Conservation (phyloP, 35 echinoderm and acorn worm species). For the Heliocidaris erythrogramma region DNA sequence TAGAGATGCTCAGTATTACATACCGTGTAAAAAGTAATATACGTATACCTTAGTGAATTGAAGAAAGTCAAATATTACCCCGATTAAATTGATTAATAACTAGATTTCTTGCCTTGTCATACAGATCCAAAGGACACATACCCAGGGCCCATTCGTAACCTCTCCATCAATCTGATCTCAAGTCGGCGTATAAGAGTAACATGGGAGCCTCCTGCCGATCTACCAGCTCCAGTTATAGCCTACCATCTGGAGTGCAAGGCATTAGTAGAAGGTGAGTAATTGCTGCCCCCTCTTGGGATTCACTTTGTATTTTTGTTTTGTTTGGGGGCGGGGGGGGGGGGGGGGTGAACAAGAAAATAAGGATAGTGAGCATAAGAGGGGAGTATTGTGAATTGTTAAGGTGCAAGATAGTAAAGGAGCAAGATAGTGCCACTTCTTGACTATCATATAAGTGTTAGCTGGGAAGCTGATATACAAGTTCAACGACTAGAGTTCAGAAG, state of each 20-base stretch:
- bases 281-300: background rate
- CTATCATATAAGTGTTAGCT: background rate
- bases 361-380: background rate
- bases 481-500: too few relatives aligned
- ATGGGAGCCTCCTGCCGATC: conserved; percentile 13
- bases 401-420: background rate
- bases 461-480: too few relatives aligned
- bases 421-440: background rate
- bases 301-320: background rate
- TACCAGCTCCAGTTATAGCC: background rate
- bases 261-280: conserved; percentile 16
- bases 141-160: background rate
- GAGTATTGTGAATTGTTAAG: background rate
- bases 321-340: background rate
- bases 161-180: background rate
- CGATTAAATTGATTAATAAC: too few relatives aligned
- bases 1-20: too few relatives aligned
- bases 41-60: too few relatives aligned
- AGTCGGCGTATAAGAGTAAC: background rate
- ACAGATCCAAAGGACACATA: background rate
- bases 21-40: too few relatives aligned
- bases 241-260: conserved; percentile 3
- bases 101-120: background rate
- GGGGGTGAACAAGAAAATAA: background rate
- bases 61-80: too few relatives aligned